Conservation (phyloP, 2,888 invertebrate species). For the Acanthosepion lycidas region DNA sequence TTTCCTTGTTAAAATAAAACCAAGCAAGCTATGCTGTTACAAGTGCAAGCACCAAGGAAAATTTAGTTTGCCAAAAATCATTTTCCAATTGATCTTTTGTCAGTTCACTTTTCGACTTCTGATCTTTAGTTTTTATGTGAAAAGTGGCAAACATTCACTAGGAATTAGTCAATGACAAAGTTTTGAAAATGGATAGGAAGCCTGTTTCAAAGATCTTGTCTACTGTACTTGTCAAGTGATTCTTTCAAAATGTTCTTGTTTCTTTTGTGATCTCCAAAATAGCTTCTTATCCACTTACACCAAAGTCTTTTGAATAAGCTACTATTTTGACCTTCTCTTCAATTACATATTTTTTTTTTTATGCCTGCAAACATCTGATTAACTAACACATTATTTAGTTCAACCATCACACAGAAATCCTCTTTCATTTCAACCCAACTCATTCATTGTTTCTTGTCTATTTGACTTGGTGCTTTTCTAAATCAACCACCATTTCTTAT, state of each 20-base stretch:
- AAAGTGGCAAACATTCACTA: no score
- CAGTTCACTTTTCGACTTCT: no score
- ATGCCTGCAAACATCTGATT: slow-evolving; percentile 20
- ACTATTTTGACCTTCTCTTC: neutral
- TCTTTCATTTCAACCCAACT: neutral
- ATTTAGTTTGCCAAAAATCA: no score
- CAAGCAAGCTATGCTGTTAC: no score
- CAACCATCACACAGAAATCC: neutral
- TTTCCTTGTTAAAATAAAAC: no score
- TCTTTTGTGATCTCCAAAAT: neutral
- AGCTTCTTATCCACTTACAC: neutral
- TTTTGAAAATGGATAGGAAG: no score
- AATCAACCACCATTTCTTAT: neutral
- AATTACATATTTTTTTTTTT: neutral
- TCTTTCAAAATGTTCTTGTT: neutral
- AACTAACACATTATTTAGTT: neutral
- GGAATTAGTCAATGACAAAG: no score
- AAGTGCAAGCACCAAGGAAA: no score
- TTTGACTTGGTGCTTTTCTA: neutral
- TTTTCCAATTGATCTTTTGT: no score
- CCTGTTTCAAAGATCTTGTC: no score
- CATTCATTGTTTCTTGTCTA: neutral
- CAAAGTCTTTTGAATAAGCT: neutral
- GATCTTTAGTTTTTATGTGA: no score
- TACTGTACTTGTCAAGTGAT: neutral